A percentile compares a stretch with the other conserved stretches of the same genome.
phyloP scores from a whole-genome alignment of 2,888 invertebrate species.

The Orchestes rusci region DNA sequence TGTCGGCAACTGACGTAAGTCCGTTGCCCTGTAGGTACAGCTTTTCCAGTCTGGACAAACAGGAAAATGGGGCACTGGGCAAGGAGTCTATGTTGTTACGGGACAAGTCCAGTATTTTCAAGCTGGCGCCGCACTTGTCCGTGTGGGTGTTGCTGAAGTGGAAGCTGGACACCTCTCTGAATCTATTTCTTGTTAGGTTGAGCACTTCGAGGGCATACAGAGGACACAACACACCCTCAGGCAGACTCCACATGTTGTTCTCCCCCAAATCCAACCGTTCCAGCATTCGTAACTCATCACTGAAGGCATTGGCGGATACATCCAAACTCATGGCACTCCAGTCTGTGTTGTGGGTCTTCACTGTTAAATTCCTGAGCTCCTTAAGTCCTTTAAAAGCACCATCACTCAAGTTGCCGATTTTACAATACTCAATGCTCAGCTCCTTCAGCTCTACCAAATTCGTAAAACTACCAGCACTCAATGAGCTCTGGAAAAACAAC shows the following conservation, averaged over 20 bases:
- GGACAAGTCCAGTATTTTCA: slow-evolving; percentile 66
- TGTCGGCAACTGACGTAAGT: slow-evolving; percentile 66
- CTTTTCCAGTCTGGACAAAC: slow-evolving; percentile 62
- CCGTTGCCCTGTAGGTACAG: slow-evolving; percentile 72
- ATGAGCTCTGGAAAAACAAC: slow-evolving; percentile 71
- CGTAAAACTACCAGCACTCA: slow-evolving; percentile 69
- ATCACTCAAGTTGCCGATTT: slow-evolving; percentile 72
- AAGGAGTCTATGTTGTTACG: slow-evolving; percentile 71
- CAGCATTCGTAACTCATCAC: slow-evolving; percentile 63
- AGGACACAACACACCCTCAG: slow-evolving; percentile 71
- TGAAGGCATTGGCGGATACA: slow-evolving; percentile 66
- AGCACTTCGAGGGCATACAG: slow-evolving; percentile 65
- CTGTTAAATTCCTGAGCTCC: slow-evolving; percentile 69
- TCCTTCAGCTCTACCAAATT: slow-evolving; percentile 69
- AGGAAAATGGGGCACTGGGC: slow-evolving; percentile 64
- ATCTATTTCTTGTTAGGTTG: slow-evolving; percentile 72
- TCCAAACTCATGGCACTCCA: slow-evolving; percentile 77
- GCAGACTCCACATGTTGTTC: slow-evolving; percentile 74
- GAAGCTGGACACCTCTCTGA: slow-evolving; percentile 67
- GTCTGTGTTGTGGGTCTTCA: slow-evolving; percentile 76
- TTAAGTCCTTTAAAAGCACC: slow-evolving; percentile 76
- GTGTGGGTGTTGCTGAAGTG: slow-evolving; percentile 54
- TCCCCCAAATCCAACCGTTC: slow-evolving; percentile 69
- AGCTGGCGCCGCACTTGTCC: slow-evolving; percentile 62
- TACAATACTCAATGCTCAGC: slow-evolving; percentile 74